These are phyloP conservation scores for Thermophis baileyi DNA, from an alignment of 2,113 vertebrate genomes.

Conservation along the genomic window DNA sequence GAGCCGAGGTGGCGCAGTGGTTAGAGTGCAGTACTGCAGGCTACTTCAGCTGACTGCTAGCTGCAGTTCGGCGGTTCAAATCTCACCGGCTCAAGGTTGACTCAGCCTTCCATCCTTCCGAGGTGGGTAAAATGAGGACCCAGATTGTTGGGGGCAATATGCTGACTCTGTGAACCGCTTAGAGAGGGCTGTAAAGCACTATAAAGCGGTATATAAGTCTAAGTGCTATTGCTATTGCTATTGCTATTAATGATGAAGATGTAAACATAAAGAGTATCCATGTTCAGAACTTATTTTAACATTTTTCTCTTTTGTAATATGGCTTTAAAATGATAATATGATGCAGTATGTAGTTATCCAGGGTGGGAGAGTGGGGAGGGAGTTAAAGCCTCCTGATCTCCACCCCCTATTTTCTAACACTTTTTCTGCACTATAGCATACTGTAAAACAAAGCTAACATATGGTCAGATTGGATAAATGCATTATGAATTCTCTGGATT, in stretches of 20 bases:
- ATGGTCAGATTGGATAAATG: neutral
- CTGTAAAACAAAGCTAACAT: neutral
- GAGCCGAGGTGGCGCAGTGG: too few species aligned
- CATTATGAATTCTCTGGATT: neutral
- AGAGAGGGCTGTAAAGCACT: too few species aligned
- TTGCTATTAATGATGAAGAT: neutral
- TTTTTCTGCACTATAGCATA: neutral
- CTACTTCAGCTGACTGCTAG: too few species aligned
- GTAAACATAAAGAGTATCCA: neutral
- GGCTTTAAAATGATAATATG: neutral
- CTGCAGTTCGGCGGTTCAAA: too few species aligned
- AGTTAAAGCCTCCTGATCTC: neutral
- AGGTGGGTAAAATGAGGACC: too few species aligned
- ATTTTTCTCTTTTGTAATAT: neutral
- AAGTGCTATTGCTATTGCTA: too few species aligned
- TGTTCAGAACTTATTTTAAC: neutral
- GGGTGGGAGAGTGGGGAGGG: neutral
- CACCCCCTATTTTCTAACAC: neutral
- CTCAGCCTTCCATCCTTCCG: too few species aligned
- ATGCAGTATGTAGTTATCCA: neutral
- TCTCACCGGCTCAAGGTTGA: too few species aligned
- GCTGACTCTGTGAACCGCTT: too few species aligned
- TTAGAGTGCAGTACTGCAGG: too few species aligned
- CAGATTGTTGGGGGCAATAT: too few species aligned
- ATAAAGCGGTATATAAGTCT: too few species aligned